Conservation (phyloP, 2,888 invertebrate species). For the Arctia plantaginis region DNA sequence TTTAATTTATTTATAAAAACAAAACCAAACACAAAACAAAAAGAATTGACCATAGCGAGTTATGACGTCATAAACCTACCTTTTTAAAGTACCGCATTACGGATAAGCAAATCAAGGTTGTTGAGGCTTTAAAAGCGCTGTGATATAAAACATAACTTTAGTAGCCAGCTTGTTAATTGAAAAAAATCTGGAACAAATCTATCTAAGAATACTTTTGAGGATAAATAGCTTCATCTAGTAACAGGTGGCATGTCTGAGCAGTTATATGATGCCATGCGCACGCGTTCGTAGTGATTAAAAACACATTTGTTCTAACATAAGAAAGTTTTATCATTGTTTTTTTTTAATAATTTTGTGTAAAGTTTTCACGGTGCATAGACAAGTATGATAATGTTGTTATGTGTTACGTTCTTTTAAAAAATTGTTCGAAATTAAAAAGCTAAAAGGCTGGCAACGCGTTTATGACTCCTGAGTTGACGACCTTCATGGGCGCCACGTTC, state of each 20-base stretch:
- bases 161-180: background rate
- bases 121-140: background rate
- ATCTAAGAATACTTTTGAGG: conserved; percentile 20
- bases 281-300: conserved; percentile 51
- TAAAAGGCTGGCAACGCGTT: too few species aligned
- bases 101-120: background rate
- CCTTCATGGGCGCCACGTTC: too few species aligned
- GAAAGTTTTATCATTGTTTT: conserved; percentile 11
- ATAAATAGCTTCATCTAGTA: conserved; percentile 42
- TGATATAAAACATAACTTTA: background rate
- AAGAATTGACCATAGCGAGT: too few species aligned
- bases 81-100: background rate
- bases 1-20: too few species aligned
- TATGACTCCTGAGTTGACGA: too few species aligned
- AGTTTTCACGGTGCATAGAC: conserved; percentile 4
- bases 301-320: conserved; percentile 43
- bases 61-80: background rate
- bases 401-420: background rate
- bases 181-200: background rate
- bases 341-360: background rate
- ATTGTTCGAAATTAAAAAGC: too few species aligned
- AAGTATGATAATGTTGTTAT: background rate
- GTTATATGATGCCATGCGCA: conserved; percentile 32
- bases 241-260: conserved; percentile 41
- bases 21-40: too few species aligned